Conservation (phyloP, 2,113 vertebrate genomes). For the Hiodon alosoides region DNA sequence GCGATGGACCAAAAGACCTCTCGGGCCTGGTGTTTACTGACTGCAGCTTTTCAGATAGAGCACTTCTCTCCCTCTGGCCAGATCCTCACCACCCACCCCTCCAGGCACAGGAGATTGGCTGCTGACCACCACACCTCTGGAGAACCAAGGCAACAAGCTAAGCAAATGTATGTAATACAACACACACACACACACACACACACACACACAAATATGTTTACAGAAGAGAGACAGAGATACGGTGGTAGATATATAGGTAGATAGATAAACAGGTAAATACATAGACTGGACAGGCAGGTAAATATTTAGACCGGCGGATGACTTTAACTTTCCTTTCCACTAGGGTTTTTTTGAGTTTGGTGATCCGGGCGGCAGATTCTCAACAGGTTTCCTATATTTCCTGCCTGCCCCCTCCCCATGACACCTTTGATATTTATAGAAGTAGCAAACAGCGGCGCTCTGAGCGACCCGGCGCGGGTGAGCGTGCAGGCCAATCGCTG, state of each 20-base stretch:
- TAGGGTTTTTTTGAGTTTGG: neutral
- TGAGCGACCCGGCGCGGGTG: slow-evolving; percentile 13
- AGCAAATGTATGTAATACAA: neutral
- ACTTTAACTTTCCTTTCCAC: neutral
- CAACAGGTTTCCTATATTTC: too few species aligned
- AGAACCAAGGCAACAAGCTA: neutral
- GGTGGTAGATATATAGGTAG: neutral
- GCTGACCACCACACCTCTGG: neutral
- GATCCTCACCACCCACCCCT: neutral
- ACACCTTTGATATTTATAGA: slow-evolving; percentile 21
- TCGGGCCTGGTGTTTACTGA: too few species aligned
- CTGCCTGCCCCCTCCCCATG: too few species aligned
- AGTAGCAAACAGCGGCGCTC: slow-evolving; percentile 22
- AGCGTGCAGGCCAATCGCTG: slow-evolving; percentile 22
- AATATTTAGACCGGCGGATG: too few species aligned
- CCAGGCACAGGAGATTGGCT: neutral
- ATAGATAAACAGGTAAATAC: too few species aligned
- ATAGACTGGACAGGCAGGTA: too few species aligned
- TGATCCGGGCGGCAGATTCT: too few species aligned
- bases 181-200: too few species aligned
- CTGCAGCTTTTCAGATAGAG: too few species aligned
- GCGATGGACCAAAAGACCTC: too few species aligned
- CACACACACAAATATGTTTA: neutral
- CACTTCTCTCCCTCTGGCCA: neutral
- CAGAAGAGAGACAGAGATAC: slow-evolving; percentile 12